A percentile compares a stretch with the other conserved stretches of the same genome.
These are phyloP conservation scores for Epizoanthus rinbou DNA, from an alignment of 92 coral and sea anemone genomes.

Conservation along the genomic window DNA sequence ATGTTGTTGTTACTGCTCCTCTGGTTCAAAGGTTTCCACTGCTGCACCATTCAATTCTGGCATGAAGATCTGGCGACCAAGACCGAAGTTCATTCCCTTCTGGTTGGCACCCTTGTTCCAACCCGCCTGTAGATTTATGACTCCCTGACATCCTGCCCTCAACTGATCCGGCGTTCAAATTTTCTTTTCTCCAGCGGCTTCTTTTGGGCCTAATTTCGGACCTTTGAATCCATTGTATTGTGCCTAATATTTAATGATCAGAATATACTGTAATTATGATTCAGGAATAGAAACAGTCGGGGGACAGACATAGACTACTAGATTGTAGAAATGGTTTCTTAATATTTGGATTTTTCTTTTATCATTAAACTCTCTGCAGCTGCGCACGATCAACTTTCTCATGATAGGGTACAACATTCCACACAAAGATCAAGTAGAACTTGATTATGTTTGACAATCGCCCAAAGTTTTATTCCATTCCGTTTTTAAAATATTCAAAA, in stretches of 20 bases:
- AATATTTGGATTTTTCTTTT: no score
- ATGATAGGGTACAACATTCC: no score
- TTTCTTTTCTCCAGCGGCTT: neutral
- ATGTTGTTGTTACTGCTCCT: neutral
- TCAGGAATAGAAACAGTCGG: neutral
- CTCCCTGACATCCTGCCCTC: slow-evolving; percentile 12
- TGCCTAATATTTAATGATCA: neutral
- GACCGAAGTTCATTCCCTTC: slow-evolving; percentile 18
- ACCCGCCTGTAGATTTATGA: slow-evolving; percentile 37
- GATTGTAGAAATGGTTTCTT: no score
- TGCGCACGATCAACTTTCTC: no score
- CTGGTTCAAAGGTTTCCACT: neutral
- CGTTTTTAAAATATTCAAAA: no score
- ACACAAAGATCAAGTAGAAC: no score
- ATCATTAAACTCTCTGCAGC: no score
- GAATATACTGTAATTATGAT: neutral
- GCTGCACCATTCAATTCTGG: slow-evolving; percentile 8
- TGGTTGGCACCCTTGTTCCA: slow-evolving; percentile 28
- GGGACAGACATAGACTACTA: neutral
- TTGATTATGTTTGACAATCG: no score
- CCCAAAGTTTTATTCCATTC: no score
- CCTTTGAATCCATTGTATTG: slow-evolving; percentile 33
- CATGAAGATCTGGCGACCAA: slow-evolving; percentile 17
- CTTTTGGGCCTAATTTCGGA: slow-evolving; percentile 34
- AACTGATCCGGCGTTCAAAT: slow-evolving; percentile 5